A percentile compares a stretch with the other conserved stretches of the same genome.
phyloP scores from a whole-genome alignment of 2,797 vertebrate genomes.

The Schizothorax lantsangensis region DNA sequence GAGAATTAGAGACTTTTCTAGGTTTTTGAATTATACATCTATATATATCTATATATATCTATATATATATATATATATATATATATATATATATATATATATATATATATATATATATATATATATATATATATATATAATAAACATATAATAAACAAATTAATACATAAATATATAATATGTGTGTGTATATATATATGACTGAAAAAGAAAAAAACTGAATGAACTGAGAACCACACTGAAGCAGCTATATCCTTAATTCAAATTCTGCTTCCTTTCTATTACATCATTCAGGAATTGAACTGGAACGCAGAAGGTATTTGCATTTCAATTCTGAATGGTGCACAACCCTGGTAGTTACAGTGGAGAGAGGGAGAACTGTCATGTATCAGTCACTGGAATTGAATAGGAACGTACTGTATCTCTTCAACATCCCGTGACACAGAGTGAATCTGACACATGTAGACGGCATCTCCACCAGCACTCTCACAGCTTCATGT shows the following conservation, averaged over 20 bases:
- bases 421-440: constrained; percentile 6
- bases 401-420: constrained; percentile 22
- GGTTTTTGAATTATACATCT: too few relatives aligned
- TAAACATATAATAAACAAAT: background rate
- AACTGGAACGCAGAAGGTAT: background rate
- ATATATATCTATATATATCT: too few relatives aligned
- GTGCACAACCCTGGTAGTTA: background rate
- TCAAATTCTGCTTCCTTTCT: constrained; percentile 13
- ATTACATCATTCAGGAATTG: constrained; percentile 6
- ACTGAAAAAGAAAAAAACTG: background rate
- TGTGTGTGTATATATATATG: background rate
- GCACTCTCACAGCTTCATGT: background rate
- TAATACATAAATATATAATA: background rate
- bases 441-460: constrained; percentile 25
- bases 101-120: background rate
- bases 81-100: too few relatives aligned
- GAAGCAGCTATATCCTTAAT: background rate
- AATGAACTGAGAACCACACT: background rate
- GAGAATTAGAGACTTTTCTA: background rate
- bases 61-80: background rate
- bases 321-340: constrained; percentile 7
- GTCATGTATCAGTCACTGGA: constrained; percentile 40
- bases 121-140: background rate
- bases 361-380: background rate
- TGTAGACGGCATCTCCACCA: constrained; percentile 31